Conservation (phyloP, 2,113 vertebrate genomes). For the Toxostoma redivivum region DNA sequence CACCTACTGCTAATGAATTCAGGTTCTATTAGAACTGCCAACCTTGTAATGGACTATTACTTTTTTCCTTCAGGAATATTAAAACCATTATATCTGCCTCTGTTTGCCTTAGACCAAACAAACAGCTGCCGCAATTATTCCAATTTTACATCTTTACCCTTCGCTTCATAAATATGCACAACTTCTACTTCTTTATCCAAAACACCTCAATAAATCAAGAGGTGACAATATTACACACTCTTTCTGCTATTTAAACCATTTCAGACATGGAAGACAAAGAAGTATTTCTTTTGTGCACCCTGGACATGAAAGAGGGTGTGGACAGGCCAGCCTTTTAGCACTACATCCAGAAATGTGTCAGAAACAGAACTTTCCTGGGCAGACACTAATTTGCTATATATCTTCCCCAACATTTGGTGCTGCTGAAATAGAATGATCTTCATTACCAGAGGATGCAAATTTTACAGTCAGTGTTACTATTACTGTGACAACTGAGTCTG, state of each 20-base stretch:
- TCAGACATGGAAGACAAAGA: not conserved
- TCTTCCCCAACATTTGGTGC: not conserved
- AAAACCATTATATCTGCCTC: not conserved
- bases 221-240: not conserved
- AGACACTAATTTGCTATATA: not conserved
- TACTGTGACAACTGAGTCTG: not conserved
- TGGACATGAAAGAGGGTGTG: not conserved
- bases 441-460: constrained; percentile 21
- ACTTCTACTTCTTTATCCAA: constrained; percentile 2
- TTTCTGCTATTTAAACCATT: not conserved
- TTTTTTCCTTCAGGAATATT: constrained; percentile 1
- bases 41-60: not conserved
- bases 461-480: not conserved
- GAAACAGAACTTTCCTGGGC: not conserved
- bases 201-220: not conserved
- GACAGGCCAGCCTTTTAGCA: not conserved
- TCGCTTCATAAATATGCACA: constrained; percentile 7
- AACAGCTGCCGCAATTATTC: constrained; percentile 3
- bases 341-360: not conserved
- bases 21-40: not conserved
- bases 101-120: not conserved
- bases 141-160: not conserved
- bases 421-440: not conserved
- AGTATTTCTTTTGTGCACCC: not conserved
- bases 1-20: not conserved